Evolutionary conservation across 2,888 invertebrate species (phyloP), one percentile per base, ranked within the genome.

Genomic region (Torymus texanus): DNA sequence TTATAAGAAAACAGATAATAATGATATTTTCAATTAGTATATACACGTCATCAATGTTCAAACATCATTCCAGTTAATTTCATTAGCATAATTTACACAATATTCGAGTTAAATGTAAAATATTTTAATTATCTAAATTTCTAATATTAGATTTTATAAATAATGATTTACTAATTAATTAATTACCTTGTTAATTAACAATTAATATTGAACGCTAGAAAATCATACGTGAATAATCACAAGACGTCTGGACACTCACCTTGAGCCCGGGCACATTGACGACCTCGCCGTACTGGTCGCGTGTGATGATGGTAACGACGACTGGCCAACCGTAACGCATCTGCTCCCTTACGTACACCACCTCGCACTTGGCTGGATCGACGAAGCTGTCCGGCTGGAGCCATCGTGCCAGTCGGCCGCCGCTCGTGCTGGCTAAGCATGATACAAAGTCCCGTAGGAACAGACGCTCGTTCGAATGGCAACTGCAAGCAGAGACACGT

Each of bases 371-470:
- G 80, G 93, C 90, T 0, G 98, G 97, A 91, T 98, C 98, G 67
- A 98, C 95, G 83, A 96, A 95, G 41, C 98, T 94, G 86, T 97
- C 97, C 1, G 98, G 97, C 88, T 98, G 97, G 77, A 99, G 91
- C 98, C 98, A 99, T 88, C 96, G 94, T 0, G 98, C 98, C 83
- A 99, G 91, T 74, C 98, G 93, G 4, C 97, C 98, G 0, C 99
- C 98, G 86, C 94, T 94, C 1, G 97, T 96, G 12, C 95, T 96
- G 21, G 95, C 94, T 0, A 95, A 94, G 77, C 97, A 97, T 53
- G 94, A 93, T 70, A 99, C 97, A 88, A 98, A 97, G 89, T 98
- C 98, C 79, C 96, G 94, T 73, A 98, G 93, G 90, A 98, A 98
- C 82, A 97, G 94, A 8, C 97, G 93, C 90, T 98, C 98, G 88